These are phyloP conservation scores for Unio delphinus DNA, from an alignment of 2,888 invertebrate genomes.

Conservation along the genomic window DNA sequence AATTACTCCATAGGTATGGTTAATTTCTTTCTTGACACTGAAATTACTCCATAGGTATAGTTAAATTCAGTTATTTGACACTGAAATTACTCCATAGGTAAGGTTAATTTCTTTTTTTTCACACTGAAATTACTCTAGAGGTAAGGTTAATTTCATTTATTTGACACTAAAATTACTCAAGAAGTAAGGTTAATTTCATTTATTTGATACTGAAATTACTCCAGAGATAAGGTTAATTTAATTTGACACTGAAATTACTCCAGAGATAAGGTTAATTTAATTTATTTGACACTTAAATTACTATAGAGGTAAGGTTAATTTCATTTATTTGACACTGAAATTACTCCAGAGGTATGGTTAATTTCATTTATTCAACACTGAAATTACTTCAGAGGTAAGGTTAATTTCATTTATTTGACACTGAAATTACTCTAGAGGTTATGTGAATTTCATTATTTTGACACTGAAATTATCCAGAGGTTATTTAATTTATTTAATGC, in stretches of 20 bases:
- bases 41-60: background rate
- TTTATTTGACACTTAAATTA: too few species aligned
- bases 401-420: slow-evolving; percentile 41
- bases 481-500: slow-evolving; percentile 65
- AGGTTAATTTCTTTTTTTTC: background rate
- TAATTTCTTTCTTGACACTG: background rate
- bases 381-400: background rate
- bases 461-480: too few species aligned
- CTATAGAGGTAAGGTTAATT: slow-evolving; percentile 77
- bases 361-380: background rate
- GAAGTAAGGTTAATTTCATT: slow-evolving; percentile 68
- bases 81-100: slow-evolving; percentile 80
- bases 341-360: slow-evolving; percentile 76
- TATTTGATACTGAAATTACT: too few species aligned
- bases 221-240: slow-evolving; percentile 1
- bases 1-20: slow-evolving; percentile 77
- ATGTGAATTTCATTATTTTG: background rate
- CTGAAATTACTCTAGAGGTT: slow-evolving; percentile 80
- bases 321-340: slow-evolving; percentile 81
- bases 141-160: slow-evolving; percentile 3
- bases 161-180: slow-evolving; percentile 78
- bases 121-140: too few species aligned
- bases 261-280: background rate
- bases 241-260: too few species aligned
- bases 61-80: slow-evolving; percentile 41